Evolutionary conservation across 2,113 vertebrate species (phyloP).

Genomic region (Tauraco erythrolophus): DNA sequence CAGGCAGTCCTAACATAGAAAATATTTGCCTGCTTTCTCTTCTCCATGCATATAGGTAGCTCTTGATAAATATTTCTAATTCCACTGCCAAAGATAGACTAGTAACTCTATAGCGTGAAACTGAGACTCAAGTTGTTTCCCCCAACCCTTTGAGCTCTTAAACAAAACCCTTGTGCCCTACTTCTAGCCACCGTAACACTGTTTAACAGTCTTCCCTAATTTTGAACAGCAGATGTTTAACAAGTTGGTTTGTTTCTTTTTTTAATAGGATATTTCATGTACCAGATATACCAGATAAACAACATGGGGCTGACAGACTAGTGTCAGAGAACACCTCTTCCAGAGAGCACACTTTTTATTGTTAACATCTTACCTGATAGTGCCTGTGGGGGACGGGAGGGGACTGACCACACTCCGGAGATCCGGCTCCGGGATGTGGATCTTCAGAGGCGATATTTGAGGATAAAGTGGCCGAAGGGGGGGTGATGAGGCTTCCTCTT

Average conservation of each 20-base stretch:
- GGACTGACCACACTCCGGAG: conserved; percentile 90
- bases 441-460: conserved; percentile 96
- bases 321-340: not conserved
- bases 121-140: not conserved
- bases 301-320: not conserved
- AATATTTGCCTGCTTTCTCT: conserved; percentile 37
- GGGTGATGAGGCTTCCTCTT: conserved; percentile 83
- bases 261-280: not conserved
- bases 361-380: conserved; percentile 87
- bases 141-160: not conserved
- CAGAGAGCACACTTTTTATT: not conserved
- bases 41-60: not conserved
- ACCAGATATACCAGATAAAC: not conserved
- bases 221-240: not conserved
- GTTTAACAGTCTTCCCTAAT: not conserved
- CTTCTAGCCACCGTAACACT: not conserved
- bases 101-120: conserved; percentile 27
- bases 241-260: not conserved
- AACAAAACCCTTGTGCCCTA: not conserved
- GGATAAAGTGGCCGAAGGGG: conserved; percentile 88
- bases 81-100: conserved; percentile 30
- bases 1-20: conserved; percentile 3
- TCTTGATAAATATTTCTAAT: conserved; percentile 17
- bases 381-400: conserved; percentile 94
- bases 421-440: conserved; percentile 97